Evolutionary conservation across 1,140 invertebrate genomes (phyloP).

Genomic region (Patella vulgata): DNA sequence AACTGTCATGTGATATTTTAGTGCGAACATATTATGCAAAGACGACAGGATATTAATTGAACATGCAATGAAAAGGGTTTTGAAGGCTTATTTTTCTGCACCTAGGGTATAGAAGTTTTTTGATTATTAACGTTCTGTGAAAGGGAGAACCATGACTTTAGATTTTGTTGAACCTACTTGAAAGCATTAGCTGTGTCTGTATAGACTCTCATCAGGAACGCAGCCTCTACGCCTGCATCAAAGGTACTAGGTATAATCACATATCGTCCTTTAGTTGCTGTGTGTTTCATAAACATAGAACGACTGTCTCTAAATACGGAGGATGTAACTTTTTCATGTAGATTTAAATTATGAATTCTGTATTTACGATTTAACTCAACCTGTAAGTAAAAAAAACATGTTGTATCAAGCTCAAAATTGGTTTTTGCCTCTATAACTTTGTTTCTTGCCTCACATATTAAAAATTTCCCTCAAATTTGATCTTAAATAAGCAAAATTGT

Average conservation of each 20-base stretch:
- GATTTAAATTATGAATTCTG: constrained; percentile 69
- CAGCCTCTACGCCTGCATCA: constrained; percentile 69
- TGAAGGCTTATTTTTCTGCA: too few species aligned
- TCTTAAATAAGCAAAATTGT: too few species aligned
- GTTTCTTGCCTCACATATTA: too few species aligned
- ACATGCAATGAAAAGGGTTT: too few species aligned
- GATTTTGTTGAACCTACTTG: constrained; percentile 59
- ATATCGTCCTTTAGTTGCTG: constrained; percentile 72
- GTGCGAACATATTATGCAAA: too few species aligned
- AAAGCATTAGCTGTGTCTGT: constrained; percentile 60
- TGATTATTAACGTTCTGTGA: too few species aligned
- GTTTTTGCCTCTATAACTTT: background rate
- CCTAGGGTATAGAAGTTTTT: too few species aligned
- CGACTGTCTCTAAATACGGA: constrained; percentile 71
- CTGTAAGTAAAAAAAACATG: constrained; percentile 46
- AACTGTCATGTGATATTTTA: too few species aligned
- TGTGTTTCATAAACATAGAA: constrained; percentile 68
- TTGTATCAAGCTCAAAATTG: background rate
- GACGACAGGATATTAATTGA: too few species aligned
- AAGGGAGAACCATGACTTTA: too few species aligned
- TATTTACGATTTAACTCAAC: constrained; percentile 73
- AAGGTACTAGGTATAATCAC: constrained; percentile 75
- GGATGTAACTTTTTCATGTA: constrained; percentile 63
- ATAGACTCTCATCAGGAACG: constrained; percentile 74
- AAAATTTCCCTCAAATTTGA: too few species aligned